Base-by-base conservation (phyloP, 2,888 invertebrate genomes). In the Megalurothrips usitatus region DNA sequence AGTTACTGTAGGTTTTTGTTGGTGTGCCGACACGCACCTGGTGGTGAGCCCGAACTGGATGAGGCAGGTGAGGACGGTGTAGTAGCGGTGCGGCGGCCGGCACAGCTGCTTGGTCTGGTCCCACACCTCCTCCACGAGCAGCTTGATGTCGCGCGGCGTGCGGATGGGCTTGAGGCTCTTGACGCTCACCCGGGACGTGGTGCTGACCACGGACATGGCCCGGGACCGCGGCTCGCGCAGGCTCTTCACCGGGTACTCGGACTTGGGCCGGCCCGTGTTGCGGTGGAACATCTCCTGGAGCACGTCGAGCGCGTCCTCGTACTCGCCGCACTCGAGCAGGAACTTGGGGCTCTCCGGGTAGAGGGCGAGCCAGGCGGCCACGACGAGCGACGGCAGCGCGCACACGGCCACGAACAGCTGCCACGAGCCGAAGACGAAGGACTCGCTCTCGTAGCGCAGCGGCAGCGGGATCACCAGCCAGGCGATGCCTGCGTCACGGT, bases 261-360 rank as follows among this genome's bases (percentile, higher is more conserved):
- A 91, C 26, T 91, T 90, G 83, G 91, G 90, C 81, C 92, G 91
- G 58, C 93, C 93, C 6, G 93, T 94, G 86, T 94, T 94, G 84
- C 89, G 90, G 52, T 90, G 89, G 87, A 93, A 94, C 86, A 94
- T 92, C 84, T 90, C 88, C 84, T 91, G 91, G 78, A 95, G 90
- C 47, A 92, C 91, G 78, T 90, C 89, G 10, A 94, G 88, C 0
- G 94, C 94, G 75, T 92, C 93, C 79, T 94, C 94, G 43, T 93
- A 91, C 86, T 94, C 94, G 0, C 94, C 94, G 85, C 92, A 92
- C 87, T 94, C 94, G 86, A 94, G 89, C 85, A 94, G 90, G 87
- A 94, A 94, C 87, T 94, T 94, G 0, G 94, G 94, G 86, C 94
- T 94, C 87, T 94, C 94, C 0, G 94, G 94, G 87, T 94, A 94